Evolutionary conservation across 2,113 vertebrate species (phyloP), one percentile per base, ranked within the genome.

Genomic region (Pedetes capensis): DNA sequence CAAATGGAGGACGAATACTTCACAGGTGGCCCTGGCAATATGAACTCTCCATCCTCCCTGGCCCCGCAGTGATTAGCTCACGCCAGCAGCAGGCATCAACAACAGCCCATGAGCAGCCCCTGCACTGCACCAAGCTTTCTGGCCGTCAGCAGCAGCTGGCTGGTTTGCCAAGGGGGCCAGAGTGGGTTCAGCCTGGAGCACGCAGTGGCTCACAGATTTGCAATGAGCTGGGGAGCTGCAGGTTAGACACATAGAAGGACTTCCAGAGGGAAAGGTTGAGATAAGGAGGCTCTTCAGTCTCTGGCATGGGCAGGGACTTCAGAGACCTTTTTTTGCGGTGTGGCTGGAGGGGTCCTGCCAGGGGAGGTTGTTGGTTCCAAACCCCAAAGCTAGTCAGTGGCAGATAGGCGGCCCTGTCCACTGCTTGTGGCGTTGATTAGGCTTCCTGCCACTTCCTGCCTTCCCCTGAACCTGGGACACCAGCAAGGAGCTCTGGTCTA

Each of bases 1-100:
- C 96, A 76, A 95, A 96, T 39, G 85, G 88, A 55, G 64, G 82
- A 96, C 16, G 87, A 98, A 95, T 97, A 96, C 97, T 96, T 96
- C 94, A 96, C 94, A 44, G 93, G 92, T 66, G 91, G 91, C 79
- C 96, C 94, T 91, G 64, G 90, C 95, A 97, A 95, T 97, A 93
- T 97, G 97, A 97, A 97, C 83, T 66, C 75, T 96, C 97, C 96
- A 88, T 95, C 44, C 42, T 64, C 87, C 59, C 14, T 47, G 90
- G 78, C 82, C 96, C 84, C 95, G n/a, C 71, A 4, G 87, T 96
- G 94, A 98, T 97, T 93, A 94, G 96, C 55, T 94, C 92, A 71
- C 20, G 1, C 0, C 47, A 92, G 96, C 66, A 78, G 55, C 42
- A 78, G 90, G 89, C 91, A 89, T 79, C 94, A 92, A 66, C 92